These are phyloP conservation scores for Leptonema lineaticorne DNA, from an alignment of 1,140 invertebrate genomes.

Conservation along the genomic window DNA sequence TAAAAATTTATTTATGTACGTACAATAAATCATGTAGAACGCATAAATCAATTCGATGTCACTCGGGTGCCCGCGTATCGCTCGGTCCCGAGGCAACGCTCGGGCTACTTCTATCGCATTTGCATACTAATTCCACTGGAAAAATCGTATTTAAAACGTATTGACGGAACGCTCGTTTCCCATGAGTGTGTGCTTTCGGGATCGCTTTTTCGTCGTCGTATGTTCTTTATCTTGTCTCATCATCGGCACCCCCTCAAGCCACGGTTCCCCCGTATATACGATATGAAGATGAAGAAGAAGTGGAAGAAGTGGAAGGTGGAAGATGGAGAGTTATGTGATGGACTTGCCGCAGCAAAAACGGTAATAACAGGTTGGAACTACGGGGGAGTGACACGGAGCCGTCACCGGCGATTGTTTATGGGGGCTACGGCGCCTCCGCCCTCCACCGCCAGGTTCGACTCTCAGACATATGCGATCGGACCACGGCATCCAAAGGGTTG, in stretches of 20 bases:
- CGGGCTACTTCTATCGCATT: not conserved
- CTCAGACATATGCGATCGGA: too few species aligned
- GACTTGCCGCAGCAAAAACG: not conserved
- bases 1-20: not conserved
- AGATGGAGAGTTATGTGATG: not conserved
- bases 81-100: not conserved
- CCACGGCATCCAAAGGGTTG: not conserved
- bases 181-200: not conserved
- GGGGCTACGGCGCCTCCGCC: not conserved
- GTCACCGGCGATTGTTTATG: conserved; percentile 7
- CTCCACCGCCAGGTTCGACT: not conserved
- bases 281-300: not conserved
- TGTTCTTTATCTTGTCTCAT: too few species aligned
- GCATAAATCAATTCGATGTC: not conserved
- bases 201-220: too few species aligned
- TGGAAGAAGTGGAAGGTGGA: too few species aligned
- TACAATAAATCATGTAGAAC: not conserved
- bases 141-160: not conserved
- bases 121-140: not conserved
- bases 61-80: not conserved
- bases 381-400: conserved; percentile 6
- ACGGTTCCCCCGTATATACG: not conserved
- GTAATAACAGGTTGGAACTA: conserved; percentile 9
- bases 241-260: too few species aligned
- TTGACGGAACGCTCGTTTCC: not conserved